Evolutionary conservation across 2,113 vertebrate species (phyloP).

Genomic region (Podilymbus podiceps): DNA sequence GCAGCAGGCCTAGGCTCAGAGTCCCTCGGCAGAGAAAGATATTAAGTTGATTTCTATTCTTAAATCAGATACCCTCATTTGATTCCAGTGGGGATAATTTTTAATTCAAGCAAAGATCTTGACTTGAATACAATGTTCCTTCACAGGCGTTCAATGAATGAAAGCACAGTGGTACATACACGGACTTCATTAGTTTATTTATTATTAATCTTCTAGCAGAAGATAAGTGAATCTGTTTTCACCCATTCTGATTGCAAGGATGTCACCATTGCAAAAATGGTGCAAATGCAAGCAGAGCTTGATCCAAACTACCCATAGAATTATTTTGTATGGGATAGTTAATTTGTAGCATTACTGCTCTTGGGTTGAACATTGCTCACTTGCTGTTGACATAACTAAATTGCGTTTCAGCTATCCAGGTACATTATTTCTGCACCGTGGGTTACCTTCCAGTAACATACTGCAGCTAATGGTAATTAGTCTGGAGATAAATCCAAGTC

Average conservation of each 20-base stretch:
- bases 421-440: not conserved
- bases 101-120: conserved; percentile 1
- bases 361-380: not conserved
- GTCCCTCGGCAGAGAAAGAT: not conserved
- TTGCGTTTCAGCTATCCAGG: not conserved
- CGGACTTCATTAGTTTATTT: not conserved
- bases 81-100: conserved; percentile 27
- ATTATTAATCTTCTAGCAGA: not conserved
- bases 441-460: not conserved
- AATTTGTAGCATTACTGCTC: not conserved
- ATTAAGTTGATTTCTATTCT: conserved; percentile 36
- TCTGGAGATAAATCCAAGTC: not conserved
- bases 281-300: not conserved
- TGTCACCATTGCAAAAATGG: not conserved
- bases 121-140: not conserved
- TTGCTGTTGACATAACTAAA: not conserved
- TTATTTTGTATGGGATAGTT: not conserved
- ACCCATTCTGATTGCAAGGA: not conserved
- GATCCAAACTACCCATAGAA: not conserved
- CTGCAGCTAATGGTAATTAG: not conserved
- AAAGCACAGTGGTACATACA: not conserved
- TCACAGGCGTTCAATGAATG: not conserved
- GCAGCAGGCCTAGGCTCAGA: not conserved
- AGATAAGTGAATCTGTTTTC: not conserved
- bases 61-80: conserved; percentile 10